These are phyloP conservation scores for Ochotona princeps DNA, from an alignment of 2,113 vertebrate genomes.

Conservation along the genomic window DNA sequence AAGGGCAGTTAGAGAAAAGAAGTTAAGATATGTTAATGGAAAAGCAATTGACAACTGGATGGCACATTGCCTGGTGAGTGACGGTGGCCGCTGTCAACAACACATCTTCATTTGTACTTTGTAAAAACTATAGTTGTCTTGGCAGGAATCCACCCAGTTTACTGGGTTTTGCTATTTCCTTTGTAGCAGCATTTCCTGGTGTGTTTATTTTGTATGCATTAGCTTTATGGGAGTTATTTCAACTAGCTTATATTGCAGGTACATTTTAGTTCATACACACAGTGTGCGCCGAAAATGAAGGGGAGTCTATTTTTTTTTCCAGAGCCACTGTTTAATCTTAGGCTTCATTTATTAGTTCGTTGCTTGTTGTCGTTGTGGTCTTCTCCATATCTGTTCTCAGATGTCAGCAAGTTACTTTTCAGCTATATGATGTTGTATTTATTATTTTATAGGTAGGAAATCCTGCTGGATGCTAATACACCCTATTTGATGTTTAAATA, in stretches of 20 bases:
- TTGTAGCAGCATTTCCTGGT: not conserved
- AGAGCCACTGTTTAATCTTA: not conserved
- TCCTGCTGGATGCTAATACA: not conserved
- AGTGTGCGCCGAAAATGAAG: not conserved
- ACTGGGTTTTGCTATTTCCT: not conserved
- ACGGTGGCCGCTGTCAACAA: fast-evolving
- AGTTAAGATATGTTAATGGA: not conserved
- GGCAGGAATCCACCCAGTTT: not conserved
- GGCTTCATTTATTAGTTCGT: not conserved
- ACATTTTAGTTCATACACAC: not conserved
- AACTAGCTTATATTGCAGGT: not conserved
- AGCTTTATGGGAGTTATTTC: not conserved
- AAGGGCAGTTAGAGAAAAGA: constrained; percentile 13
- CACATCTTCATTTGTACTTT: not conserved
- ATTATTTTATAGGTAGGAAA: constrained; percentile 46
- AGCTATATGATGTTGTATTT: not conserved
- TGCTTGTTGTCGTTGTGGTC: not conserved
- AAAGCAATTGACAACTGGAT: constrained; percentile 37
- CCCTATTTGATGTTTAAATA: constrained; percentile 26
- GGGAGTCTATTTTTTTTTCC: not conserved
- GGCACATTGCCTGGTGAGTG: not conserved
- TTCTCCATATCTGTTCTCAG: constrained; percentile 9
- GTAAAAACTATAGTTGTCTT: not conserved
- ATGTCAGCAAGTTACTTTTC: constrained; percentile 16
- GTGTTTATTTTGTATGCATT: not conserved